Evolutionary conservation across 2,888 invertebrate species (phyloP), one percentile per base, ranked within the genome.

Genomic region (Heliconius ismenius): DNA sequence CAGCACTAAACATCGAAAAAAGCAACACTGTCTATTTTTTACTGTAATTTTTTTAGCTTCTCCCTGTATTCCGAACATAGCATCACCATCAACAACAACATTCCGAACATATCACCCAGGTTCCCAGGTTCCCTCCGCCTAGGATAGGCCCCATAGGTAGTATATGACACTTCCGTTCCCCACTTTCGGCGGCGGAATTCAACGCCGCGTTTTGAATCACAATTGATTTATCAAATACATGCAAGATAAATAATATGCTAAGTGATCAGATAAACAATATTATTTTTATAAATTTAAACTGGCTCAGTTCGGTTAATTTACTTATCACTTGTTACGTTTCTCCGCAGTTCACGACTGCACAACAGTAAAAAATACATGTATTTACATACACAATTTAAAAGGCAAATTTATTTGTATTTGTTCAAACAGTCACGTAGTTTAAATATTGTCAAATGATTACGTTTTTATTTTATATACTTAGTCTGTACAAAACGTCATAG

Each of bases 341-440:
- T n/a, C 54, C 7, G 11, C n/a, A 69, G 13, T 69, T 69, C 10
- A 43, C n/a, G 28, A 69, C 6, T 32, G 13, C 4, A 28, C 15
- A 28, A 36, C 9, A 58, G 13, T 9, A 70, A 69, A n/a, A 32
- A 58, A 49, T 21, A 21, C 28, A 69, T 28, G 24, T n/a, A 54
- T 54, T 58, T 54, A 70, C n/a, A 69, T 58, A 39, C 3, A 64
- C 26, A 28, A 63, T 18, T 15, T 26, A 28, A 15, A 28, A 28
- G 6, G 62, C 7, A 63, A 28, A 63, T 63, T 26, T 63, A 28
- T 26, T 24, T 60, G 4, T 60, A 11, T 60, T 24, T 60, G 4
- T 60, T 24, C 60, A 60, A n/a, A 13, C n/a, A 65, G 65, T 65
- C 65, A 36, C 36, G 65, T 65, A 36, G 36, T 65, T 65, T 65